Evolutionary conservation across 2,113 vertebrate species (phyloP).

Genomic region (Stegostoma tigrinum): DNA sequence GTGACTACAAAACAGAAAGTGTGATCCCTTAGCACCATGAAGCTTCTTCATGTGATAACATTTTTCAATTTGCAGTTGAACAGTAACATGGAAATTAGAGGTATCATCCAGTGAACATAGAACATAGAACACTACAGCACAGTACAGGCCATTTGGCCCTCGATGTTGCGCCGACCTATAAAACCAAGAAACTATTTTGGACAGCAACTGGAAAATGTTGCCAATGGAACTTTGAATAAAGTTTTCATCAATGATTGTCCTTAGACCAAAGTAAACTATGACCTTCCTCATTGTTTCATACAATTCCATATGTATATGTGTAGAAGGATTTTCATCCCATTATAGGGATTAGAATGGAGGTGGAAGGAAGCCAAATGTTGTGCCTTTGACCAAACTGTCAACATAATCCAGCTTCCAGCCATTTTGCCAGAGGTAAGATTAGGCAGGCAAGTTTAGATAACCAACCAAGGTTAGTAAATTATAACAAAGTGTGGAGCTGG

Average conservation of each 20-base stretch:
- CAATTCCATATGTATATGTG: neutral
- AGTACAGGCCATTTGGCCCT: too few relatives aligned
- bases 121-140: too few relatives aligned
- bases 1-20: conserved; percentile 28
- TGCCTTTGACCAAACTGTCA: neutral
- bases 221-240: neutral
- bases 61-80: neutral
- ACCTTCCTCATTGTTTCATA: neutral
- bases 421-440: neutral
- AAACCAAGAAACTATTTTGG: neutral
- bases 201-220: neutral
- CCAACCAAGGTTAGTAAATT: neutral
- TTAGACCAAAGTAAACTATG: neutral
- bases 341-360: neutral
- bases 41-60: neutral
- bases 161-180: too few relatives aligned
- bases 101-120: neutral
- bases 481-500: too few relatives aligned
- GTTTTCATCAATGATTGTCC: neutral
- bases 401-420: neutral
- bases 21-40: neutral
- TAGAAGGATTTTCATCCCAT: neutral
- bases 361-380: neutral
- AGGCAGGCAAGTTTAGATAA: neutral
- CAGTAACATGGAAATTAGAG: neutral